Evolutionary conservation across 2,888 invertebrate genomes (phyloP).

Genomic region (Plebejus argus): DNA sequence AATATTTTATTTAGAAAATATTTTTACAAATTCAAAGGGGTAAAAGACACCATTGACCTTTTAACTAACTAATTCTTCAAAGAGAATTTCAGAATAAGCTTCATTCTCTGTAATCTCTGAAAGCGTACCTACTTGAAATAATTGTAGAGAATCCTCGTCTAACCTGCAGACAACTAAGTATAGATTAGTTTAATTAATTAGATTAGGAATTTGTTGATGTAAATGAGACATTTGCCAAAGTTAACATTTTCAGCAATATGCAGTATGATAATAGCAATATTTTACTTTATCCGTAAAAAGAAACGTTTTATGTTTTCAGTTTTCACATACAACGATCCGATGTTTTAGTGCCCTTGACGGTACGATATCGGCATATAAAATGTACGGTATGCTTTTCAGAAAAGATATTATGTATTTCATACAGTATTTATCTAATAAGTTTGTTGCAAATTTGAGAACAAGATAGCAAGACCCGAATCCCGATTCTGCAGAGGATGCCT

Average conservation of each 20-base stretch:
- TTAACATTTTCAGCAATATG: slow-evolving; percentile 37
- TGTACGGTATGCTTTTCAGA: not conserved
- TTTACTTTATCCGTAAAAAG: slow-evolving; percentile 13
- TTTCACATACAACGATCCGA: not conserved
- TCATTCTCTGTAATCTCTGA: not conserved
- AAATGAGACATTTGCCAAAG: slow-evolving; percentile 56
- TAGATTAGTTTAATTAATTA: slow-evolving; percentile 64
- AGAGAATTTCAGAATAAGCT: not conserved
- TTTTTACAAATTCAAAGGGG: not conserved
- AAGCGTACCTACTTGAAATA: slow-evolving; percentile 13
- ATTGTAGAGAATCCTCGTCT: slow-evolving; percentile 11
- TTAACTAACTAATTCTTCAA: not conserved
- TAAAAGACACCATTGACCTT: not conserved
- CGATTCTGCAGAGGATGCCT: too few species aligned
- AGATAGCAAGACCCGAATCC: not conserved
- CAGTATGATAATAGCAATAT: too few species aligned
- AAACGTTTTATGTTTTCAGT: not conserved
- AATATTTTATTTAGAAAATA: too few species aligned
- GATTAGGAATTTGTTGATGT: slow-evolving; percentile 66
- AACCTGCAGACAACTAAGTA: slow-evolving; percentile 9
- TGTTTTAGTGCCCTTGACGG: not conserved
- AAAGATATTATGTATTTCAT: not conserved
- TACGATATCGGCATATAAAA: not conserved
- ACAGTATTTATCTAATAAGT: not conserved
- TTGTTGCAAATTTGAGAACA: not conserved